Conservation (phyloP, 1,140 invertebrate species). For the Drepana arcuata region DNA sequence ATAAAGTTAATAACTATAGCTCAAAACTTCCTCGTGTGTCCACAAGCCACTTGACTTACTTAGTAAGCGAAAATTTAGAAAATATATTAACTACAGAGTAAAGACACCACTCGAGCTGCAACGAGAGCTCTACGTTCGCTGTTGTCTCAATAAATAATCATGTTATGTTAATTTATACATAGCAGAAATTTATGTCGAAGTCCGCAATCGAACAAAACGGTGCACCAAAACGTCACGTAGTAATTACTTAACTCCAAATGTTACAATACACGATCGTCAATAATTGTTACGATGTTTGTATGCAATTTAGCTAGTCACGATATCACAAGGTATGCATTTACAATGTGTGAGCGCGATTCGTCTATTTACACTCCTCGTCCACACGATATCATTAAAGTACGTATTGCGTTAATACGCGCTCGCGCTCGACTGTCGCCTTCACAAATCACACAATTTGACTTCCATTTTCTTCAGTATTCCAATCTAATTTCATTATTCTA, state of each 20-base stretch:
- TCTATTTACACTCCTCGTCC: not conserved
- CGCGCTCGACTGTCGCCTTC: conserved; percentile 13
- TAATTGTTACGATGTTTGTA: too few species aligned
- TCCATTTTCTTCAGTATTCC: conserved; percentile 48
- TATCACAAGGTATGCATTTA: too few species aligned
- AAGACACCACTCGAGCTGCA: conserved; percentile 8
- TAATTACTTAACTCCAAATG: too few species aligned
- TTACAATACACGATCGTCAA: too few species aligned
- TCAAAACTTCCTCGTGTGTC: conserved; percentile 45
- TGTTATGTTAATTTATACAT: conserved; percentile 23
- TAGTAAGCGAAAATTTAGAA: conserved; percentile 56
- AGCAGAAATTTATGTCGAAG: conserved; percentile 24
- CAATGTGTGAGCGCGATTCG: too few species aligned
- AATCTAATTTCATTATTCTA: conserved; percentile 71
- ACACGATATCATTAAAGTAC: too few species aligned
- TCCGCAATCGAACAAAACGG: conserved; percentile 26
- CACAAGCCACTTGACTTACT: conserved; percentile 52
- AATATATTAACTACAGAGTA: conserved; percentile 56
- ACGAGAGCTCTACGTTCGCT: conserved; percentile 15
- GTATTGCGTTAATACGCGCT: too few species aligned
- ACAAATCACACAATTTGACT: conserved; percentile 53
- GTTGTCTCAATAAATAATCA: conserved; percentile 34
- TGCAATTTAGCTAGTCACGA: too few species aligned
- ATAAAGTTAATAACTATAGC: conserved; percentile 65
- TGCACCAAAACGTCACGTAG: too few species aligned